Conservation (phyloP, 2,888 invertebrate species). For the Plebejus argus region DNA sequence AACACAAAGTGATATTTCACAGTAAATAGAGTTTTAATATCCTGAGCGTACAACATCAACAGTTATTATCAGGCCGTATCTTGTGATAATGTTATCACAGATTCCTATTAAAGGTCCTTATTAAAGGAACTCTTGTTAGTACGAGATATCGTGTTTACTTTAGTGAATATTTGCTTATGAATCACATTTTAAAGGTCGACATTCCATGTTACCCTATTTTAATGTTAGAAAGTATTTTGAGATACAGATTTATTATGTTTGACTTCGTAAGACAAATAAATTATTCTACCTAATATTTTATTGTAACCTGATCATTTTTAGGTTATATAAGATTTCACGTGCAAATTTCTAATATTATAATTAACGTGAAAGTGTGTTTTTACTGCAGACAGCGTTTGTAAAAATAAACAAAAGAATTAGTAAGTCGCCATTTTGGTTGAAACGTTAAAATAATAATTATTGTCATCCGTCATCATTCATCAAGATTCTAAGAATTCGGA, state of each 20-base stretch:
- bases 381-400: too few relatives aligned
- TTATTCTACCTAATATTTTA: background rate
- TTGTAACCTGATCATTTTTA: background rate
- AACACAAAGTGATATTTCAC: conserved; percentile 4
- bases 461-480: too few relatives aligned
- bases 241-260: background rate
- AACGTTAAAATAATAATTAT: background rate
- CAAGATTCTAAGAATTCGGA: background rate
- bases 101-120: conserved; percentile 14
- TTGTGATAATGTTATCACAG: conserved; percentile 1
- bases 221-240: background rate
- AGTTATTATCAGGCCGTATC: conserved; percentile 9
- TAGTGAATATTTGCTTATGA: conserved; percentile 5
- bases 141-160: background rate
- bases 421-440: background rate
- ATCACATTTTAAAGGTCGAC: conserved; percentile 9
- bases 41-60: conserved; percentile 9
- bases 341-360: too few relatives aligned
- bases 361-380: too few relatives aligned
- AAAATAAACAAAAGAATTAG: background rate
- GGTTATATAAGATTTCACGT: too few relatives aligned
- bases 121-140: conserved; percentile 24
- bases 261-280: background rate
- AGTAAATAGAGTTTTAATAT: conserved; percentile 12
- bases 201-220: background rate